Conservation (phyloP, 2,797 vertebrate genomes). For the Trematomus bernacchii region DNA sequence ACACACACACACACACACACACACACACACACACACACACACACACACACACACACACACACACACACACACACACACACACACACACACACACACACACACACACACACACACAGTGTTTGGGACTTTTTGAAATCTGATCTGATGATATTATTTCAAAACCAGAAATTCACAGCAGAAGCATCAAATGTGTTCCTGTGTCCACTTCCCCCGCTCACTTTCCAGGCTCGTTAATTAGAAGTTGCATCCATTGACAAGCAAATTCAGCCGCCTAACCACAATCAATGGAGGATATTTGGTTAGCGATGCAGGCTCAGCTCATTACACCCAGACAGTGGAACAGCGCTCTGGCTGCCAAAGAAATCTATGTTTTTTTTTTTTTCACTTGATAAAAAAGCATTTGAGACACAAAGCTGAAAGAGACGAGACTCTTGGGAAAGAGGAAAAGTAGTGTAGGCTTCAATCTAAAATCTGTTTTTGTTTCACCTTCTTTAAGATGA, state of each 20-base stretch:
- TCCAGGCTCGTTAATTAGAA: constrained; percentile 31
- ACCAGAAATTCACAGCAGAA: constrained; percentile 31
- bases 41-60: no score
- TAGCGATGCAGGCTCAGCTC: constrained; percentile 32
- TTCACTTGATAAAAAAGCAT: constrained; percentile 12
- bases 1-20: constrained; percentile 11
- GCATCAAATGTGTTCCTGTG: constrained; percentile 14
- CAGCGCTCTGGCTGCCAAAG: constrained; percentile 20
- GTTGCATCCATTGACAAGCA: constrained; percentile 39
- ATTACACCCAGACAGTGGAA: constrained; percentile 30
- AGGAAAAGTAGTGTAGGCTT: background rate
- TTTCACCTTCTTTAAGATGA: constrained; percentile 15
- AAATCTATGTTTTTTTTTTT: constrained; percentile 7
- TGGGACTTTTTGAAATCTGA: constrained; percentile 54
- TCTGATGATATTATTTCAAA: constrained; percentile 49
- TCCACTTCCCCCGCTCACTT: background rate
- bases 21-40: constrained; percentile 19
- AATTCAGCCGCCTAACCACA: constrained; percentile 47
- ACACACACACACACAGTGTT: constrained; percentile 16
- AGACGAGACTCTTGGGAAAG: constrained; percentile 1
- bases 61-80: constrained; percentile 29
- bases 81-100: no score
- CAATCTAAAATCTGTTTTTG: constrained; percentile 1
- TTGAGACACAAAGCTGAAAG: constrained; percentile 12
- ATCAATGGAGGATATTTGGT: constrained; percentile 47